Evolutionary conservation across 1,140 invertebrate species (phyloP), one percentile per base, ranked within the genome.

Genomic region (Prorops nasuta): DNA sequence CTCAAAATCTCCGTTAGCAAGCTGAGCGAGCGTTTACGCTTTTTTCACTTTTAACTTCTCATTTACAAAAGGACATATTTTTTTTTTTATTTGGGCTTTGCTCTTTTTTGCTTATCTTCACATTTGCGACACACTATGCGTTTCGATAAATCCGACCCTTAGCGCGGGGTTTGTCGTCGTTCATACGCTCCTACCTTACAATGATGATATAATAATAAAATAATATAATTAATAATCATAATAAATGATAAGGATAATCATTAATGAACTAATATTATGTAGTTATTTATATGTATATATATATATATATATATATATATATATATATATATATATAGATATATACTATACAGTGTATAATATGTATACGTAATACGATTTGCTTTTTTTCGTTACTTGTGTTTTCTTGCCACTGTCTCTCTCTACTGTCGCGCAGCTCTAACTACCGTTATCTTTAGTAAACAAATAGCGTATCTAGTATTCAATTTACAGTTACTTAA

Each of bases 191-290:
- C 35, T 57, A 62, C 58, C 39, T 54, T 41, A 14, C 16, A 44
- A 40, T 40, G 38, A 64, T 71, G 64, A 69, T 62, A 69, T 65
- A 67, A 65, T 63, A 61, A 68, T 68, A 49, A 24, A 56, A 67
- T 63, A 60, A 56, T 53, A 54, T 58, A 50, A 59, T 56, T 44
- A 67, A 64, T 63, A 66, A 67, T 62, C 36, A 56, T 62, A 64
- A 65, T 68, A 56, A 62, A 62, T 10, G 10, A 28, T 51, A 56
- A 56, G 56, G 52, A 64, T 69, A 67, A 66, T 65, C 46, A 37
- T 68, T 58, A 71, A 56, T 60, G 59, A 71, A 67, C 59, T 69
- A 71, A 70, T 52, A 48, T 66, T 71, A 69, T 67, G 58, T 70
- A 66, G 59, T 59, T 67, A 58, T 64, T 51, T 22, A 54, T 49